Evolutionary conservation across 2,888 invertebrate genomes (phyloP), one percentile per base, ranked within the genome.

Genomic region (Cheilosia urbana): DNA sequence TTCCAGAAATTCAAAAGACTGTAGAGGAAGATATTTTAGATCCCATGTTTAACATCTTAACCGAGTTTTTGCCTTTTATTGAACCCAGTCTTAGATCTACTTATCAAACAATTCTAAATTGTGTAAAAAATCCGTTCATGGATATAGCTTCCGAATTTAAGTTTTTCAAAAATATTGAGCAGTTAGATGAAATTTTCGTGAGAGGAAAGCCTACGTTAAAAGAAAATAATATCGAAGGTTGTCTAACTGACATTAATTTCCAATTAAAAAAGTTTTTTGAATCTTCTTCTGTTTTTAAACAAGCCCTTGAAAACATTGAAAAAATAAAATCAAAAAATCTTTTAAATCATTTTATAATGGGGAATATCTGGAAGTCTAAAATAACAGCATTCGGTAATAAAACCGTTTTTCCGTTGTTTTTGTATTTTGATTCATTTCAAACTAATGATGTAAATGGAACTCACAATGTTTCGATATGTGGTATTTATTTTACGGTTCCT

Each of bases 361-460:
- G 79, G n/a, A 72, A 85, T 58, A 30, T 82, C 51, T 87, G 82
- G 66, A 73, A 76, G 65, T 15, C 15, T 49, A 72, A 77, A 49
- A 53, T 53, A 21, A 11, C 49, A 40, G 15, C 17, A 13, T 63
- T 87, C 9, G 6, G 21, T 21, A 21, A 51, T 51, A 24, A 51
- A 51, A 51, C 15, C 2, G 15, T 51, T 24, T 79, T 87, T 47
- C 87, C 83, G 19, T 60, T 77, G 45, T 80, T 71, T 63, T 55
- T 87, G 11, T 83, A 82, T 51, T 77, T 83, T 49, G 85, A 87
- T 57, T 75, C 63, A 34, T 87, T 87, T 82, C 73, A 80, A 83
- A 77, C 73, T 30, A 83, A 83, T 71, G 76, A 78, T 47, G 68
- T 78, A 13, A 58, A 80, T 60, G 81, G 87, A 21, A 37, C 78